Base-by-base conservation (phyloP, 1,140 invertebrate species). In the Euura lappo region DNA sequence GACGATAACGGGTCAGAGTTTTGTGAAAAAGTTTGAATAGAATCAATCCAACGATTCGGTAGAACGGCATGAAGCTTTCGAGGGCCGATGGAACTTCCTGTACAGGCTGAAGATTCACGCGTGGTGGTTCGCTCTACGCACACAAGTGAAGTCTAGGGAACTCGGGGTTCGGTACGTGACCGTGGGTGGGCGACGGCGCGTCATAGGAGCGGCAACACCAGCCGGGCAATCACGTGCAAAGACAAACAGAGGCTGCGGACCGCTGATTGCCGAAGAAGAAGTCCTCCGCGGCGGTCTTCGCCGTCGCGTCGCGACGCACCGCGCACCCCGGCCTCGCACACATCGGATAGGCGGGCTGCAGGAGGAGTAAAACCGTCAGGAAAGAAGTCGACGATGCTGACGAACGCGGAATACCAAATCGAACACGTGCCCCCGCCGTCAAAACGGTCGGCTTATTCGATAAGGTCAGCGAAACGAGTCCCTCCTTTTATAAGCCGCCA, bases 171-270 rank as follows among this genome's bases (percentile, higher is more conserved):
- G 10, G 44, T 44, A 68, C 66, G 66, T 68, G 66, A 68, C 44
- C 28, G 44, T 44, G 70, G 46, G 6, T 65, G 70, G 71, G 68
- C 66, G 77, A 75, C 81, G 81, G 84, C 82, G 82, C 84, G 51
- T 60, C 51, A 60, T 60, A 60, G 51, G 51, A 60, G 51, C 51
- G 51, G 8, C 51, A 60, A 60, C 51, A 60, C 51, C 51, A 60
- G 51, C 51, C 51, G 51, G 51, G 51, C 84, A 85, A 85, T 85
- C 84, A 84, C 83, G 83, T 80, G 83, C 83, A 80, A 84, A 84
- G 79, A 81, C 81, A 85, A 85, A 85, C 83, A 85, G 77, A 76
- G 65, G 76, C 81, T 80, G 79, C 77, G 78, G 82, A 84, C 77
- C 78, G 77, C 76, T 84, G 84, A 85, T 84, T 85, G 83, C 79